phyloP scores from a whole-genome alignment of 2,797 vertebrate genomes.

The Megaceryle alcyon region DNA sequence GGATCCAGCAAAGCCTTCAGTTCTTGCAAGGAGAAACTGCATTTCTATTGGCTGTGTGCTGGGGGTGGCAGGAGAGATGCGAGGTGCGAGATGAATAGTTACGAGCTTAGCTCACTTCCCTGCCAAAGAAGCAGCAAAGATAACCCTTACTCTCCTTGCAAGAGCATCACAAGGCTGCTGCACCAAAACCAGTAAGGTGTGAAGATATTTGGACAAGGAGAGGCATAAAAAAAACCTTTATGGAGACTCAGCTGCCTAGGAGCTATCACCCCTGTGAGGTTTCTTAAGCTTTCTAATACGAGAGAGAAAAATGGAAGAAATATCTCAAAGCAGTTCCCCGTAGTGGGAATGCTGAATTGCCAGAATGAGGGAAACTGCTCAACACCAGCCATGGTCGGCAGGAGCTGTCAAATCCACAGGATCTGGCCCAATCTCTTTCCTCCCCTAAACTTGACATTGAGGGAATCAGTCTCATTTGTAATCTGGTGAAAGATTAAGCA shows the following conservation, averaged over 20 bases:
- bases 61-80: neutral
- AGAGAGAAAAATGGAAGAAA: conserved; percentile 9
- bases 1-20: neutral
- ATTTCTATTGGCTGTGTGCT: neutral
- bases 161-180: neutral
- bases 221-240: neutral
- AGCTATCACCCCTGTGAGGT: neutral
- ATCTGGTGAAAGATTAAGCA: conserved; percentile 56
- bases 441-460: neutral
- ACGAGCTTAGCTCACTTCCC: neutral
- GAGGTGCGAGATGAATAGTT: neutral
- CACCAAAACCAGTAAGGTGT: neutral
- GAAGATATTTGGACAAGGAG: neutral
- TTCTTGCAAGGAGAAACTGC: neutral
- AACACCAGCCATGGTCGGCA: neutral
- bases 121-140: neutral
- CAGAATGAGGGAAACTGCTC: neutral
- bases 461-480: conserved; percentile 29
- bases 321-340: fast-evolving
- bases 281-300: neutral
- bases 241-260: neutral
- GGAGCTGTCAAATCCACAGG: neutral
- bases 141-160: neutral
- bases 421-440: neutral
- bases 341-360: neutral